Base-by-base conservation (phyloP, 2,797 vertebrate species). In the Vespertilio murinus region DNA sequence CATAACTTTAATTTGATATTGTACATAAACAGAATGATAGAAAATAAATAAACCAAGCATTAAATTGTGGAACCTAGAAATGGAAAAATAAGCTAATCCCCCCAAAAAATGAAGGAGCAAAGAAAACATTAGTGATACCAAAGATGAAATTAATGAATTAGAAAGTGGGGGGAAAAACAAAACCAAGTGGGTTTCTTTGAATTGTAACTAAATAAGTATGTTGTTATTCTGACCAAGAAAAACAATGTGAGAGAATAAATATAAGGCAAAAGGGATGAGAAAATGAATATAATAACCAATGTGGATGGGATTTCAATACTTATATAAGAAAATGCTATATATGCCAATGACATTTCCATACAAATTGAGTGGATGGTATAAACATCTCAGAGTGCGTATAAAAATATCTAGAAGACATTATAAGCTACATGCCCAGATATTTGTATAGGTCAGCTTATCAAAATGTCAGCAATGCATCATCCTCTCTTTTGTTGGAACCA, bases 191-290 rank as follows among this genome's bases (percentile, higher is more conserved):
- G n/a, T 65, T 89, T 73, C 49, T 69, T 83, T 59, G 52, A 93
- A 80, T 61, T 91, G n/a, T 42, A 84, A 35, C 49, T 61, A 73
- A 78, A 14, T 80, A 80, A 78, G 45, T 83, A 90, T 56, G 87
- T 71, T 93, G 65, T 14, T 71, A 11, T 93, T 95, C 45, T 80
- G 35, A 65, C 40, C 73, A 88, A 87, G 30, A 65, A 81, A 90
- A 92, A 28, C 13, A 65, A 70, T 65, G 16, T 77, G 59, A 78
- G 94, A 79, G 38, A 10, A 69, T 1, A 28, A 80, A 30, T 59
- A 87, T 54, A 89, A 86, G 73, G 23, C 70, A 79, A 93, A 93
- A 73, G 22, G 25, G 67, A 80, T 56, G 52, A 90, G 11, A 38
- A 73, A 40, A 17, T 30, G 14, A 28, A 70, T 52, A 89, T 69